phyloP scores from a whole-genome alignment of 2,797 vertebrate genomes.

The Tapera naevia region DNA sequence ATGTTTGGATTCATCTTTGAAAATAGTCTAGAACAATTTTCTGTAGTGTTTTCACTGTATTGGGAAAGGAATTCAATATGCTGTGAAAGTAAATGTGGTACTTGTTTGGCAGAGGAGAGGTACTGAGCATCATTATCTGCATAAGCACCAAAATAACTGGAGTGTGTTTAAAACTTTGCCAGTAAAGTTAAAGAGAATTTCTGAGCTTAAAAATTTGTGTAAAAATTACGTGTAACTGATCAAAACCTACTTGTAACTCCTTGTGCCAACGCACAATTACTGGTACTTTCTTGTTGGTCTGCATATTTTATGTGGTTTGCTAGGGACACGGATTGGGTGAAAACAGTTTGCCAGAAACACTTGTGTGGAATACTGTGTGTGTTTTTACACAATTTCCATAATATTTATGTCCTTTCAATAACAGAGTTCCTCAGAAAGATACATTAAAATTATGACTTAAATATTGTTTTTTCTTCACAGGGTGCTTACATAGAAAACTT shows the following conservation, averaged over 20 bases:
- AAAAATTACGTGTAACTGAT: neutral
- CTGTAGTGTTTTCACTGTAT: neutral
- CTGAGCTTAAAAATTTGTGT: neutral
- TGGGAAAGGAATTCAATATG: neutral
- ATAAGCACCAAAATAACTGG: neutral
- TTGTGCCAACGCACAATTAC: neutral
- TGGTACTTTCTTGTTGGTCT: neutral
- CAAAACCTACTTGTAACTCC: neutral
- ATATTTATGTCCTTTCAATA: neutral
- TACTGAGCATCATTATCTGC: neutral
- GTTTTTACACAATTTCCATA: neutral
- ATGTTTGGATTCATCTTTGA: neutral
- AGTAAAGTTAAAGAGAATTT: neutral
- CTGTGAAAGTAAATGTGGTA: neutral
- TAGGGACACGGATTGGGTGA: neutral
- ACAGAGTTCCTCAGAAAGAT: neutral
- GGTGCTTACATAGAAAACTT: neutral
- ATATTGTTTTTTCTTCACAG: neutral
- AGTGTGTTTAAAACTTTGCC: neutral
- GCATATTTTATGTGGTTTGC: accelerated
- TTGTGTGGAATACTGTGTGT: neutral
- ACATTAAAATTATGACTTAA: neutral
- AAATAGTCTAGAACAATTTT: neutral
- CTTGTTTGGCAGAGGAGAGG: neutral
- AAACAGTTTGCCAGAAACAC: neutral